A percentile compares a stretch with the other conserved stretches of the same genome.
Evolutionary conservation across 2,797 vertebrate species (phyloP).

Genomic region (Smutsia temminckii): DNA sequence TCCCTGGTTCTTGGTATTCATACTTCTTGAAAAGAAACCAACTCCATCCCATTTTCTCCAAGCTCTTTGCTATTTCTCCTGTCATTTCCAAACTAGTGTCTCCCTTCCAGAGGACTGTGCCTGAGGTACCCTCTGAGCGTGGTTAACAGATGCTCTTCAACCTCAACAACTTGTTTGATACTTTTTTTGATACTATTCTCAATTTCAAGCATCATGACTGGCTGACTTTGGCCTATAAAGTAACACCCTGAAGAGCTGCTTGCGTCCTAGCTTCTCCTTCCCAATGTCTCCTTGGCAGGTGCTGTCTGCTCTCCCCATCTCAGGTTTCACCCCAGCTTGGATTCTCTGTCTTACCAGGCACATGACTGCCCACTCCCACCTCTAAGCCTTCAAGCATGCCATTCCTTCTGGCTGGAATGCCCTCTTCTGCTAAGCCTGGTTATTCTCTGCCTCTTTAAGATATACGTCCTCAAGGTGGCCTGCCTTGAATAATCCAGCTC

Average conservation of each 20-base stretch:
- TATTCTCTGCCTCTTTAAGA: neutral
- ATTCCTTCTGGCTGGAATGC: constrained; percentile 41
- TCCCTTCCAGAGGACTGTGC: neutral
- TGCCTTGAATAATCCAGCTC: neutral
- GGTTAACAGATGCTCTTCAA: neutral
- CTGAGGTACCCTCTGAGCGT: neutral
- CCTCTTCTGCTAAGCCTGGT: neutral
- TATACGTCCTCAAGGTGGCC: neutral
- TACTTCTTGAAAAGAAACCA: neutral
- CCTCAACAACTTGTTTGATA: neutral
- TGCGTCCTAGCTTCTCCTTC: neutral
- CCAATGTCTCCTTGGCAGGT: neutral
- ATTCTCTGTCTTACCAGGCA: constrained; percentile 48
- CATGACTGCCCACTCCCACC: constrained; percentile 3
- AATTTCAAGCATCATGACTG: neutral
- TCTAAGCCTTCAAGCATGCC: constrained; percentile 48
- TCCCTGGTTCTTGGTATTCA: neutral
- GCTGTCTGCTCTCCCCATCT: constrained; percentile 20
- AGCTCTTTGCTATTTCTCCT: neutral
- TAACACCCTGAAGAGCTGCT: neutral
- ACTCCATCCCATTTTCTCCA: neutral
- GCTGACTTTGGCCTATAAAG: neutral
- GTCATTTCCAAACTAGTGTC: neutral
- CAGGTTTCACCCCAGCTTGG: constrained; percentile 30
- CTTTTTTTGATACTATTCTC: neutral